Percentiles rank a stretch among this genome's conserved stretches.
Conservation (phyloP, 1,140 invertebrate genomes). For the Acromyrmex charruanus region DNA sequence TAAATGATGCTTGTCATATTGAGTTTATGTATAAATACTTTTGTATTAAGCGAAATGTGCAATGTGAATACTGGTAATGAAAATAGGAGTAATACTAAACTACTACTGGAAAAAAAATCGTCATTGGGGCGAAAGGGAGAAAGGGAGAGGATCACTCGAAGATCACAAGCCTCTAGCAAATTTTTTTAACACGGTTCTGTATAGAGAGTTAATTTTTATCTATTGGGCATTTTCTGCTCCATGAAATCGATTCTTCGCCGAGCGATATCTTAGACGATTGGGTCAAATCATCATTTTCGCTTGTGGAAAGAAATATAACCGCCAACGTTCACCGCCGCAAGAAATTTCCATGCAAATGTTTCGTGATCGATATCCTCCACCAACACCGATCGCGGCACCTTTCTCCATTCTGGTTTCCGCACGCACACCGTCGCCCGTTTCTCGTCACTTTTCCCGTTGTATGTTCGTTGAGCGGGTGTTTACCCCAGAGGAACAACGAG, state of each 20-base stretch:
- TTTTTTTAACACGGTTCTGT: too few relatives aligned
- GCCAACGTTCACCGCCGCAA: background rate
- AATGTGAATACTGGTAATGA: too few relatives aligned
- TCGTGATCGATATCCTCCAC: slow-evolving; percentile 53
- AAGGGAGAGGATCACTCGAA: too few relatives aligned
- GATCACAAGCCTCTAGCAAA: too few relatives aligned
- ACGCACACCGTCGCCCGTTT: slow-evolving; percentile 10
- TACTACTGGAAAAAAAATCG: too few relatives aligned
- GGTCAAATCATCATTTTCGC: slow-evolving; percentile 15
- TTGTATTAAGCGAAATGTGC: too few relatives aligned
- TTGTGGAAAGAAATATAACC: slow-evolving; percentile 22
- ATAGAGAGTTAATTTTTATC: background rate
- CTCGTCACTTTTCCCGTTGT: slow-evolving; percentile 47
- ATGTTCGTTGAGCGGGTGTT: slow-evolving; percentile 34
- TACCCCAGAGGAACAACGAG: slow-evolving; percentile 30
- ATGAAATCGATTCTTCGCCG: background rate
- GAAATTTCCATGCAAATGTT: slow-evolving; percentile 65
- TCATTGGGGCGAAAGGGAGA: too few relatives aligned
- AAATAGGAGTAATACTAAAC: too few relatives aligned
- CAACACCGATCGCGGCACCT: slow-evolving; percentile 36
- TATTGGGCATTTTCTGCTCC: background rate
- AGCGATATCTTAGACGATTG: slow-evolving; percentile 22
- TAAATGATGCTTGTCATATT: too few relatives aligned
- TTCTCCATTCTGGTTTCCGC: slow-evolving; percentile 9
- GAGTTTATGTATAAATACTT: too few relatives aligned